phyloP scores from a whole-genome alignment of 37 sponge, comb jelly and placozoan species.

The Bolinopsis microptera region DNA sequence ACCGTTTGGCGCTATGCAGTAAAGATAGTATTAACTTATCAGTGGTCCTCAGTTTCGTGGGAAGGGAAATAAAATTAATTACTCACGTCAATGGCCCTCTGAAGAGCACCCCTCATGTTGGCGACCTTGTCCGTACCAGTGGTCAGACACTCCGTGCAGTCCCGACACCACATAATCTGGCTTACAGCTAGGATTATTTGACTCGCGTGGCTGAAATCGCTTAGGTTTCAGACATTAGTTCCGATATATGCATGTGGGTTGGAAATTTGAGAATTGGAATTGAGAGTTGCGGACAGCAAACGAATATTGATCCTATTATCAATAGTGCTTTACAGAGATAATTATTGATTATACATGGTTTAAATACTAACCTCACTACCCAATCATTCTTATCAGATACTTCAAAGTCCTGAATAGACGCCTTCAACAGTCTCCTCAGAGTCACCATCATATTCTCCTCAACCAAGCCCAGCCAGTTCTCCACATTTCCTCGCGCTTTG shows the following conservation, averaged over 20 bases:
- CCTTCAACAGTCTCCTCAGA: conserved; percentile 85
- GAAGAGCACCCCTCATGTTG: conserved; percentile 78
- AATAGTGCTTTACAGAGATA: too few species aligned
- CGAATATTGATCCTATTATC: too few species aligned
- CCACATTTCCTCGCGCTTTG: conserved; percentile 86
- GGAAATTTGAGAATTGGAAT: too few species aligned
- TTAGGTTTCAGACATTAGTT: neutral
- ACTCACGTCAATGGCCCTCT: conserved; percentile 82
- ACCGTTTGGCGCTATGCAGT: too few species aligned
- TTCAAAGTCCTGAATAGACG: conserved; percentile 86
- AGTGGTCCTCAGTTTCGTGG: too few species aligned
- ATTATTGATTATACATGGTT: too few species aligned
- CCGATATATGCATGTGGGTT: neutral
- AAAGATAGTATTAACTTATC: too few species aligned
- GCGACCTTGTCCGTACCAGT: conserved; percentile 72
- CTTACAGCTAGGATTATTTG: conserved; percentile 93
- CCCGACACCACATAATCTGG: conserved; percentile 96
- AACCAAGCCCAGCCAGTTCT: conserved; percentile 88
- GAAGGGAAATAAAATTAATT: too few species aligned
- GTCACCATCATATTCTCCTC: conserved; percentile 95
- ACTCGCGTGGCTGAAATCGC: conserved; percentile 38
- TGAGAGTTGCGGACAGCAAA: too few species aligned
- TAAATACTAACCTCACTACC: conserved; percentile 68
- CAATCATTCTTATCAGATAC: conserved; percentile 86
- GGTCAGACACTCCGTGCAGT: conserved; percentile 82